Conservation (phyloP, 1,140 invertebrate species). For the Bombus confusus region DNA sequence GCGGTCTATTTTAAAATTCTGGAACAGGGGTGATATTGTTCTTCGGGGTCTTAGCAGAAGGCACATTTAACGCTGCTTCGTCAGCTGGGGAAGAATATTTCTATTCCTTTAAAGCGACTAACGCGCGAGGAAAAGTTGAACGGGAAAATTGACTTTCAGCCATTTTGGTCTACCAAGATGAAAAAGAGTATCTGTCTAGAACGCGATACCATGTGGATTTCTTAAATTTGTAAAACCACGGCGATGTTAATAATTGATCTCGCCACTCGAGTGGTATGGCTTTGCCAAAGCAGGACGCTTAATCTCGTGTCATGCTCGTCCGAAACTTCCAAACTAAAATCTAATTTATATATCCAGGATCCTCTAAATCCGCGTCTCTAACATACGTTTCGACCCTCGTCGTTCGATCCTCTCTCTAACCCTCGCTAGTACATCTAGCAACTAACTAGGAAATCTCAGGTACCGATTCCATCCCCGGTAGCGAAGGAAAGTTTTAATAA, state of each 20-base stretch:
- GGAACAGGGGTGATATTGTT: background rate
- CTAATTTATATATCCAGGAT: background rate
- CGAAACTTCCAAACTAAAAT: background rate
- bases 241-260: too few relatives aligned
- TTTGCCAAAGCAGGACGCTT: background rate
- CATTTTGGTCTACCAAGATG: too few relatives aligned
- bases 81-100: too few relatives aligned
- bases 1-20: too few relatives aligned
- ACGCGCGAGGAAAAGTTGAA: too few relatives aligned
- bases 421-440: background rate
- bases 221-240: background rate
- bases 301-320: background rate
- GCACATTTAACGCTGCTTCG: too few relatives aligned
- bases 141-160: too few relatives aligned
- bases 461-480: background rate
- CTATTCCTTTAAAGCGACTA: too few relatives aligned
- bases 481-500: slow-evolving; percentile 11
- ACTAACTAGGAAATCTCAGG: background rate
- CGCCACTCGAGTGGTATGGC: background rate
- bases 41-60: background rate
- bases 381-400: background rate
- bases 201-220: too few relatives aligned
- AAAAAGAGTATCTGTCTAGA: too few relatives aligned
- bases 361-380: background rate
- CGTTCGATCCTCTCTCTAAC: background rate